Base-by-base conservation (phyloP, 30 jellyfish, hydroid and myxozoan genomes). In the Cassiopea andromeda region DNA sequence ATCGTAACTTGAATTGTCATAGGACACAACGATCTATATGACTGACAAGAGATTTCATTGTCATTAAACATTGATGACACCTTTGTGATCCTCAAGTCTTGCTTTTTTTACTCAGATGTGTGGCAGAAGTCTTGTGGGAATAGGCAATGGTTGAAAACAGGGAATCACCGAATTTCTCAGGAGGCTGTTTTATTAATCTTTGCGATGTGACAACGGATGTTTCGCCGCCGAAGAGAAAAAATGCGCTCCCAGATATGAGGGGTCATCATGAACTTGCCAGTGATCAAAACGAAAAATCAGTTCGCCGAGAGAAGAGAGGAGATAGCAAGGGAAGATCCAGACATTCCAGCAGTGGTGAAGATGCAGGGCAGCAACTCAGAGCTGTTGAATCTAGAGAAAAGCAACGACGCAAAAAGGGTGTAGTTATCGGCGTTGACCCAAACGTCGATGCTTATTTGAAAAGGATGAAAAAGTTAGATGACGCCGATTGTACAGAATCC, bases 381-480 rank as follows among this genome's bases (percentile, higher is more conserved):
- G 59, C 43, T 4, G 16, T 48, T 44, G 87, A 45, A 13, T 59
- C 44, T 9, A 15, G 85, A 16, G 83, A 57, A 4, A 46, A 57
- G 75, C 79, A 45, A 16, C 72, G 85, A 18, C 66, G 93, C 38
- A 85, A 85, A 60, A 80, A 73, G 12, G 93, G 93, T 7, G 75
- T 85, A 12, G 93, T 85, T 16, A 44, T 85, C 59, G 93, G 93
- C 8, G 71, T 85, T 17, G 87, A 85, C 38, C 93, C 93, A 4
- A 73, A 59, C 1, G 87, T 85, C 6, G 93, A 85, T 57, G 87
- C 75, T 10, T 85, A 73, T 58, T 59, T 85, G 48, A 16, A 57
- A 2, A 85, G 54, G 58, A 1, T 85, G 57, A 85, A 85, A 69
- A 59, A 46, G 1, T 14, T 38, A 46, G 87, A 59, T 13, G 69